A percentile compares a stretch with the other conserved stretches of the same genome.
phyloP scores from a whole-genome alignment of 2,888 invertebrate genomes.

The Metacarcinus magister region DNA sequence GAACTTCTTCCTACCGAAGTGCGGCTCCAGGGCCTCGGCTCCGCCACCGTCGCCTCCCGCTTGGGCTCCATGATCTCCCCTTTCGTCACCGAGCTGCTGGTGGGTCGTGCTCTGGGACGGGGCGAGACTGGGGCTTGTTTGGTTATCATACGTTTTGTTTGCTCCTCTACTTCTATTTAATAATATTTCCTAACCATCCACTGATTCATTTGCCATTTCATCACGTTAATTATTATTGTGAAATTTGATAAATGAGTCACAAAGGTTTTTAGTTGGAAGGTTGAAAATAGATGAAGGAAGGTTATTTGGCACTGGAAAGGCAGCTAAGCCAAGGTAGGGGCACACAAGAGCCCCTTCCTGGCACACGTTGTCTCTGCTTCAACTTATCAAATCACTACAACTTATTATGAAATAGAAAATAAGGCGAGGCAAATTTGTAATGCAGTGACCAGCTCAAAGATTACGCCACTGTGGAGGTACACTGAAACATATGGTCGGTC shows the following conservation, averaged over 20 bases:
- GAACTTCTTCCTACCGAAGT: slow-evolving; percentile 81
- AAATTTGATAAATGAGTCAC: not conserved
- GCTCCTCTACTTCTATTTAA: not conserved
- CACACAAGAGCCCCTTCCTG: too few relatives aligned
- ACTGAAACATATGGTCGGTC: too few relatives aligned
- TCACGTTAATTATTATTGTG: not conserved
- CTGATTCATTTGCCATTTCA: not conserved
- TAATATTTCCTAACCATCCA: not conserved
- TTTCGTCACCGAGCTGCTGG: slow-evolving; percentile 79
- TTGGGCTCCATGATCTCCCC: slow-evolving; percentile 78
- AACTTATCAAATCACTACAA: too few relatives aligned
- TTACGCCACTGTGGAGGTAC: too few relatives aligned
- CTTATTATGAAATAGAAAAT: too few relatives aligned
- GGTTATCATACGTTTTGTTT: not conserved
- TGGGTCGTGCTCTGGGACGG: slow-evolving; percentile 50
- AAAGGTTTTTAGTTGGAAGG: not conserved
- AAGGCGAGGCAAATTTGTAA: too few relatives aligned
- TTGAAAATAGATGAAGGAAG: not conserved
- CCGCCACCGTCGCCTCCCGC: slow-evolving; percentile 67
- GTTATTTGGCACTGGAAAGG: not conserved
- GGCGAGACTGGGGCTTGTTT: not conserved
- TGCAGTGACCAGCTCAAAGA: too few relatives aligned
- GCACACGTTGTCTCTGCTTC: too few relatives aligned
- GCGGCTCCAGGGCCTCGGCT: slow-evolving; percentile 72
- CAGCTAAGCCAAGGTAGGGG: too few relatives aligned